phyloP scores from a whole-genome alignment of 2,888 invertebrate genomes.

The Beris chalybata region DNA sequence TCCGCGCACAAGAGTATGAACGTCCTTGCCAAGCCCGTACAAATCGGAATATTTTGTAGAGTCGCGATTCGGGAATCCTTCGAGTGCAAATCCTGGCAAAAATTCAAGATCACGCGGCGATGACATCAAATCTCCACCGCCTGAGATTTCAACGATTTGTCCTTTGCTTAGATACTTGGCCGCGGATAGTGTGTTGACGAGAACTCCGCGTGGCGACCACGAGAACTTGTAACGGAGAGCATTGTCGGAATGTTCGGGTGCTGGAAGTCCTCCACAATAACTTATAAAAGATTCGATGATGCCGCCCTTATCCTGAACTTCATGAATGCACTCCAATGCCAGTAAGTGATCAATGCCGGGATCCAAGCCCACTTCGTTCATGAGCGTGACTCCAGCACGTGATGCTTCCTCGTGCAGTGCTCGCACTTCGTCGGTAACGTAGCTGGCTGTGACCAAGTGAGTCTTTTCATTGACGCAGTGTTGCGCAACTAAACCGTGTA shows the following conservation, averaged over 20 bases:
- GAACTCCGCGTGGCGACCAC: conserved; percentile 94
- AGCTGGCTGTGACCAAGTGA: conserved; percentile 97
- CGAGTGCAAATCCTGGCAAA: conserved; percentile 93
- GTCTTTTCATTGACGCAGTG: conserved; percentile 83
- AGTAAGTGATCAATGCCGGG: conserved; percentile 98
- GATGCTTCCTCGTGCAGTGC: conserved; percentile 81
- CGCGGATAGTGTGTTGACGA: conserved; percentile 85
- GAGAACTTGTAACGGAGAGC: conserved; percentile 90
- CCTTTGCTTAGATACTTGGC: conserved; percentile 86
- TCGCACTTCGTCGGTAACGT: conserved; percentile 82
- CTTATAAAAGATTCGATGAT: conserved; percentile 93
- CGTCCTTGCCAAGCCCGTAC: conserved; percentile 83
- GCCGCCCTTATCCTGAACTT: conserved; percentile 85
- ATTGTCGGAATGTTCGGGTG: conserved; percentile 94
- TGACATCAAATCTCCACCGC: conserved; percentile 88
- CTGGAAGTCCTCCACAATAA: conserved; percentile 96
- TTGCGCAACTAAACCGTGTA: conserved; percentile 85
- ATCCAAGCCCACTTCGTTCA: conserved; percentile 97
- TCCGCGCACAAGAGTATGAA: conserved; percentile 88
- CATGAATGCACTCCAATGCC: conserved; percentile 95
- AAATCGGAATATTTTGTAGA: conserved; percentile 84
- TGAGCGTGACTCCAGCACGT: conserved; percentile 85
- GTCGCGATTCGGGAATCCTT: conserved; percentile 96
- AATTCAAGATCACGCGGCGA: conserved; percentile 79
- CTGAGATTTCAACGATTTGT: conserved; percentile 83